These are phyloP conservation scores for Basileuterus tristriatus DNA, from an alignment of 2,797 vertebrate species.

Conservation along the genomic window DNA sequence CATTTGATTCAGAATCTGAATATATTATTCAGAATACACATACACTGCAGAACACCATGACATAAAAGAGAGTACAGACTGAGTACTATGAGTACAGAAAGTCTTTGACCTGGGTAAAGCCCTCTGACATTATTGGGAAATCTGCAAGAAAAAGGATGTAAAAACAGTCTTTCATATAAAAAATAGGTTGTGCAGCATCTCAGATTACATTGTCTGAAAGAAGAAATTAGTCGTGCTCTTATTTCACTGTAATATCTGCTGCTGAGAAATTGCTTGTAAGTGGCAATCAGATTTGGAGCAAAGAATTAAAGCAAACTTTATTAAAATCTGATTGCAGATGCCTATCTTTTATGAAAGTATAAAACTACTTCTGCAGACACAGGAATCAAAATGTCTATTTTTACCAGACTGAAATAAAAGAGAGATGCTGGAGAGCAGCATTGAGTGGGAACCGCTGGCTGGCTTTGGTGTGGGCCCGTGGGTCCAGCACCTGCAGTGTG, in stretches of 20 bases:
- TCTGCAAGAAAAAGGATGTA: background rate
- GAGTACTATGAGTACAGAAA: background rate
- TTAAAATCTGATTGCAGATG: background rate
- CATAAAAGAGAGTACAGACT: background rate
- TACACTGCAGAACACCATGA: background rate
- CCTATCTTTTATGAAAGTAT: background rate
- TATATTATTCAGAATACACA: background rate
- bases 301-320: background rate
- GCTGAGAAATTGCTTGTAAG: background rate
- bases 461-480: background rate
- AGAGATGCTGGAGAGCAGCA: background rate
- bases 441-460: background rate
- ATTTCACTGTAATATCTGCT: slow-evolving; percentile 10
- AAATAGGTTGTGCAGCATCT: background rate
- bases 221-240: background rate
- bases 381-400: background rate
- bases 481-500: rapidly evolving
- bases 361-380: background rate
- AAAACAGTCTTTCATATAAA: background rate
- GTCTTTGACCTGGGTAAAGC: background rate
- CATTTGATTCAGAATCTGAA: background rate
- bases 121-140: background rate
- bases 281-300: background rate
- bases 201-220: background rate
- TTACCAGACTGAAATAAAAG: background rate